Conservation (phyloP, 2,888 invertebrate genomes). For the Andrena camellia region DNA sequence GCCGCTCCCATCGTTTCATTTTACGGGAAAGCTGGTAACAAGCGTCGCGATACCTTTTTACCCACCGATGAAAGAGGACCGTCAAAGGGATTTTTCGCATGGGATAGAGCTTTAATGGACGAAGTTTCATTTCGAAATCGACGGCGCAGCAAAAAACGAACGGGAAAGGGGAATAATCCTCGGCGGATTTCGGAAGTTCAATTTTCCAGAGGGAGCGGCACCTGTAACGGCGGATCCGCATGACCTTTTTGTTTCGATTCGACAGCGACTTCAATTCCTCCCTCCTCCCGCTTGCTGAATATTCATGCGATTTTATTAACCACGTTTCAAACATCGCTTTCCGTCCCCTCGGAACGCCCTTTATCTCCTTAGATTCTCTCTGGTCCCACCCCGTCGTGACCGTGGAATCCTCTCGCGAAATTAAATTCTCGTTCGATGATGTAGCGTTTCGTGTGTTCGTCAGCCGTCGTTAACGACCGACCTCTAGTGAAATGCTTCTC, state of each 20-base stretch:
- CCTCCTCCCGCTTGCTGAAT: slow-evolving; percentile 58
- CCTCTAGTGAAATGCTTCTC: background rate
- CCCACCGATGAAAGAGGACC: background rate
- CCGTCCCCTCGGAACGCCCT: slow-evolving; percentile 50
- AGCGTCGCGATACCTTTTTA: background rate
- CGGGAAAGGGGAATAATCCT: slow-evolving; percentile 56
- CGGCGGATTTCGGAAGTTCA: slow-evolving; percentile 67
- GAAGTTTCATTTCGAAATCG: slow-evolving; percentile 65
- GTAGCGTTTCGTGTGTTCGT: slow-evolving; percentile 33
- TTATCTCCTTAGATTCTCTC: slow-evolving; percentile 69
- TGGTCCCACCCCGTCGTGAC: slow-evolving; percentile 30
- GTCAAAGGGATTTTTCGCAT: slow-evolving; percentile 22
- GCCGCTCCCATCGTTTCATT: background rate
- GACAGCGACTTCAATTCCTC: slow-evolving; percentile 65
- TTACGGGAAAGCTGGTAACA: background rate
- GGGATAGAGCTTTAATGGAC: slow-evolving; percentile 53
- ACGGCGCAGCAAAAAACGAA: slow-evolving; percentile 32
- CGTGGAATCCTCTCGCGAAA: slow-evolving; percentile 51
- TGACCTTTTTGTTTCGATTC: slow-evolving; percentile 71
- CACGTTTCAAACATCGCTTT: slow-evolving; percentile 72
- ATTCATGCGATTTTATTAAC: slow-evolving; percentile 75
- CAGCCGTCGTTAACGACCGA: slow-evolving; percentile 37
- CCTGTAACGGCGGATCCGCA: slow-evolving; percentile 66
- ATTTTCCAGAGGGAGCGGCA: slow-evolving; percentile 63
- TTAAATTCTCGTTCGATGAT: slow-evolving; percentile 60